These are phyloP conservation scores for Hyperoodon ampullatus DNA, from an alignment of 2,113 vertebrate species.

Conservation along the genomic window DNA sequence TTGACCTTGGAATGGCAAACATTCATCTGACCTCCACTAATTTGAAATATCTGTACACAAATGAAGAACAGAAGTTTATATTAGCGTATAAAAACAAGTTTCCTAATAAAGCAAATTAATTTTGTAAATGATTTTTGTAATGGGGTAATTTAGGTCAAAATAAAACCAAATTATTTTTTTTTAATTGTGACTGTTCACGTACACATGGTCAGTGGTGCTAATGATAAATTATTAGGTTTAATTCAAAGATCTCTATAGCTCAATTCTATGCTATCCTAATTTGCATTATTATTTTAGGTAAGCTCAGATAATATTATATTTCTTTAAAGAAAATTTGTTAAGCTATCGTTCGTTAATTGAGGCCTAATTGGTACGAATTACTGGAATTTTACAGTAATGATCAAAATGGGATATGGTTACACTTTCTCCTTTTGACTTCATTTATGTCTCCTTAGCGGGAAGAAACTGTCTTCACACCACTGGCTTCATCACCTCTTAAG, in stretches of 20 bases:
- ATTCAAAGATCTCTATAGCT: neutral
- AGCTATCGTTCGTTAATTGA: neutral
- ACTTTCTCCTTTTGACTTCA: neutral
- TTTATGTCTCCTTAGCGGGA: fast-evolving
- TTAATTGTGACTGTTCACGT: neutral
- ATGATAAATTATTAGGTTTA: neutral
- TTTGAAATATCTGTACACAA: neutral
- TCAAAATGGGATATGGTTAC: too few species aligned
- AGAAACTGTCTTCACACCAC: fast-evolving
- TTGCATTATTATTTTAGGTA: neutral
- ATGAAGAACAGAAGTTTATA: neutral
- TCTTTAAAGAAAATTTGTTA: neutral
- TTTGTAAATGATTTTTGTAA: slow-evolving; percentile 9
- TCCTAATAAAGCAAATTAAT: neutral
- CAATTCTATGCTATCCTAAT: neutral
- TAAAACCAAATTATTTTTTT: neutral
- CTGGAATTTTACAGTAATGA: neutral
- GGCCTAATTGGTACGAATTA: neutral
- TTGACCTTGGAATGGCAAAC: neutral
- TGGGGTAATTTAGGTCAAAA: neutral
- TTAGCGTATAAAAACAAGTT: neutral
- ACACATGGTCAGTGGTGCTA: neutral
- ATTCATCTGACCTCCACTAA: neutral
- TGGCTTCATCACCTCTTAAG: fast-evolving
- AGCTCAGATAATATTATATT: neutral